Base-by-base conservation (phyloP, 2,113 vertebrate species). In the Amphilophus citrinellus region DNA sequence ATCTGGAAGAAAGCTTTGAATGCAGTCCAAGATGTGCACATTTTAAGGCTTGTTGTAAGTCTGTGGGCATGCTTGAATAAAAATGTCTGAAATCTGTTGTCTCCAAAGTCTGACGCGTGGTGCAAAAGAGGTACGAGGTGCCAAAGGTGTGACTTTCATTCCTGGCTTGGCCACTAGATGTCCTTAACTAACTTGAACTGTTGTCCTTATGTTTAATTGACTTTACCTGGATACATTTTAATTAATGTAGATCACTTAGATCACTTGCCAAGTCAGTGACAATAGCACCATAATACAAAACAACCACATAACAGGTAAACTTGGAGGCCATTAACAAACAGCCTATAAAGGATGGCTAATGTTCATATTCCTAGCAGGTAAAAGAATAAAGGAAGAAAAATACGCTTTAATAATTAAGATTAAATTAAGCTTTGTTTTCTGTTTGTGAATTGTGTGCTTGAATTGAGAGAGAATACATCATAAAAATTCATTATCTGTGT, bases 151-250 rank as follows among this genome's bases (percentile, higher is more conserved):
- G 76, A 79, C 37, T 79, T 85, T 58, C 86, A 20, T 92, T 87
- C 77, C 39, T 56, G 30, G 3, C 71, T 79, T 78, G 68, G 39
- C 94, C 95, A 95, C 94, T 92, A 95, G 94, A 92, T 94, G 94
- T 92, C 94, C 86, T 90, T 93, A 83, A 82, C 75, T 81, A 86
- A 89, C 91, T 90, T 92, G 82, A 82, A 47, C 91, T 76, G 30
- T 68, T 30, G 66, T 53, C 44, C 27, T 53, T 71, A 80, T 89
- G 85, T 89, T 89, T 92, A 87, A 89, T 82, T 88, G 62, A 92
- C 82, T 77, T 82, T 77, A 88, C 78, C 84, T 80, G n/a, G 63
- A 42, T 83, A 76, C 57, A 88, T 83, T 9, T 73, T 35, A 73
- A 73, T 24, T 62, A 68, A 91, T 60, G 17, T 75, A 60, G 58